Evolutionary conservation across 2,888 invertebrate species (phyloP).

Genomic region (Cantharis flavilabris): DNA sequence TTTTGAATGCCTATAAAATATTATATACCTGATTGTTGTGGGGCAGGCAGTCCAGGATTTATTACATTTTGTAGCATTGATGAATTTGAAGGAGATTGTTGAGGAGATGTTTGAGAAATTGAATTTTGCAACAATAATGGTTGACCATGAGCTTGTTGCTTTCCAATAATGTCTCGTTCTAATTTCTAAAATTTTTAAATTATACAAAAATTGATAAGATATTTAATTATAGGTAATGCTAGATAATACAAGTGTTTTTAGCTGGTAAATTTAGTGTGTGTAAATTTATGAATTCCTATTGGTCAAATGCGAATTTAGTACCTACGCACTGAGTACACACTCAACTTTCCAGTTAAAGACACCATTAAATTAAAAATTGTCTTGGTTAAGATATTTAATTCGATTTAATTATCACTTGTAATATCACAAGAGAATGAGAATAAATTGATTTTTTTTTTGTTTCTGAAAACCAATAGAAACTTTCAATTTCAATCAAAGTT

Average conservation of each 20-base stretch:
- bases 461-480: too few species aligned
- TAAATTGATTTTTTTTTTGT: too few species aligned
- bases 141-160: constrained; percentile 50
- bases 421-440: too few species aligned
- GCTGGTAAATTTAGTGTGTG: too few species aligned
- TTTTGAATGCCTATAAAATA: not conserved
- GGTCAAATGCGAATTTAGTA: too few species aligned
- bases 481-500: too few species aligned
- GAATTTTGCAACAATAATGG: constrained; percentile 48
- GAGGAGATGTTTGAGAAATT: constrained; percentile 49
- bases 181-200: constrained; percentile 59
- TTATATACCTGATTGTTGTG: not conserved
- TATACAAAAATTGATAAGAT: not conserved
- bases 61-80: constrained; percentile 50
- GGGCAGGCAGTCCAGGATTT: not conserved
- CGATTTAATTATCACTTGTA: too few species aligned
- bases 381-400: too few species aligned
- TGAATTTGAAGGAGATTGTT: constrained; percentile 41
- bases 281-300: too few species aligned
- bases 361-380: too few species aligned
- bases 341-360: too few species aligned
- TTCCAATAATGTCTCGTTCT: constrained; percentile 68
- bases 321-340: too few species aligned
- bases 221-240: not conserved
- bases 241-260: not conserved